A percentile compares a stretch with the other conserved stretches of the same genome.
These are phyloP conservation scores for Mastomys natalensis DNA, from an alignment of 2,113 vertebrate species.

Conservation along the genomic window DNA sequence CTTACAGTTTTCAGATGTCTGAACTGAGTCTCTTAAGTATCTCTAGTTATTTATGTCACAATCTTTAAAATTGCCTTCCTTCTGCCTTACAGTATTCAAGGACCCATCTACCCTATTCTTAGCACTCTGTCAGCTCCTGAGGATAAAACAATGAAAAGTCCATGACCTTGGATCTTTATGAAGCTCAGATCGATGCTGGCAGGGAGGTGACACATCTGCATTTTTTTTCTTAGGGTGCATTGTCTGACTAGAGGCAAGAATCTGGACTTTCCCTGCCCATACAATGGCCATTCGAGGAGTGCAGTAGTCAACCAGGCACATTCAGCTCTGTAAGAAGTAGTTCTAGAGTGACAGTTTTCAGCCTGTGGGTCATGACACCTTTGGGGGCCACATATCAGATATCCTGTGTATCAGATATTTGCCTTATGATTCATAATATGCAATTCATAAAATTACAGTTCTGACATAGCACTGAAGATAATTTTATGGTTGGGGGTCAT, in stretches of 20 bases:
- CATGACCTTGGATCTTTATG: background rate
- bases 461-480: background rate
- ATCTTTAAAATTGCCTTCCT: background rate
- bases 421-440: background rate
- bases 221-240: background rate
- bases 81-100: background rate
- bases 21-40: background rate
- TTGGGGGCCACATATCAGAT: background rate
- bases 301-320: rapidly evolving
- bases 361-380: background rate
- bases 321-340: background rate
- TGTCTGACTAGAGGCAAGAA: background rate
- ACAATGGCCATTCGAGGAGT: background rate
- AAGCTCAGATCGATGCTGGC: background rate
- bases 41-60: background rate
- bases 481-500: background rate
- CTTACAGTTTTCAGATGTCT: background rate
- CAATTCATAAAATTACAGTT: background rate
- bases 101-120: background rate
- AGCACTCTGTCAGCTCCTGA: background rate
- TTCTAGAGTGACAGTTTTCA: background rate
- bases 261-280: background rate
- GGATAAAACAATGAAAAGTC: background rate
- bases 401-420: background rate
- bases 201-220: background rate